Evolutionary conservation across 2,797 vertebrate genomes (phyloP), one percentile per base, ranked within the genome.

Genomic region (Gorsachius magnificus): DNA sequence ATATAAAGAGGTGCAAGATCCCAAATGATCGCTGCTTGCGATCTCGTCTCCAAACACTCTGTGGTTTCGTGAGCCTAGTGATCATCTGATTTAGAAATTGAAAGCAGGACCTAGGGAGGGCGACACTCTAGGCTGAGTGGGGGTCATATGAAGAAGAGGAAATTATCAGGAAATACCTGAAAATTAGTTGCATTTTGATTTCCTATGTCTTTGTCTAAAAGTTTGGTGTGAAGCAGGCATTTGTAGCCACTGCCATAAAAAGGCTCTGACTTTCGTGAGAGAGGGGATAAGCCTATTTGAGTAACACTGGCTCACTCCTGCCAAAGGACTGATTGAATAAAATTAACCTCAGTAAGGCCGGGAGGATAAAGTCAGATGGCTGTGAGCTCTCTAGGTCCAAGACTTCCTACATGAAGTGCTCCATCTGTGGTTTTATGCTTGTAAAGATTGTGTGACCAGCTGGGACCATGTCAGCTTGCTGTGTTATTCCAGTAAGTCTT

Each of bases 361-460:
- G 61, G 69, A 95, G 77, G 41, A 68, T 95, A 38, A 86, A 95
- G 48, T 97, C 94, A 90, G 74, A 80, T 94, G 61, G 28, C 58
- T 88, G 48, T 2, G 8, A 94, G 78, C 54, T 75, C 38, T 81
- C 41, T 43, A 85, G 41, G n/a, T 95, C 84, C 35, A 86, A 95
- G 90, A 90, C 36, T 83, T 91, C 86, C 86, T 96, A 53, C n/a
- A 26, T 79, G 61, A 94, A 95, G n/a, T 74, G 43, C 51, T 97
- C 89, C 92, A 92, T 96, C 95, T 97, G 90, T 72, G 53, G 53
- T 79, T 97, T 95, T 89, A 69, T 83, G 35, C 46, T 84, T 83
- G 51, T 70, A 53, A 94, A 94, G 89, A 63, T 91, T 87, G 51
- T 82, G 35, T 89, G 45, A 76, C 89, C 43, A 84, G 38, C 78